phyloP scores from a whole-genome alignment of 1,140 invertebrate species.

The Pogonomyrmex californicus region DNA sequence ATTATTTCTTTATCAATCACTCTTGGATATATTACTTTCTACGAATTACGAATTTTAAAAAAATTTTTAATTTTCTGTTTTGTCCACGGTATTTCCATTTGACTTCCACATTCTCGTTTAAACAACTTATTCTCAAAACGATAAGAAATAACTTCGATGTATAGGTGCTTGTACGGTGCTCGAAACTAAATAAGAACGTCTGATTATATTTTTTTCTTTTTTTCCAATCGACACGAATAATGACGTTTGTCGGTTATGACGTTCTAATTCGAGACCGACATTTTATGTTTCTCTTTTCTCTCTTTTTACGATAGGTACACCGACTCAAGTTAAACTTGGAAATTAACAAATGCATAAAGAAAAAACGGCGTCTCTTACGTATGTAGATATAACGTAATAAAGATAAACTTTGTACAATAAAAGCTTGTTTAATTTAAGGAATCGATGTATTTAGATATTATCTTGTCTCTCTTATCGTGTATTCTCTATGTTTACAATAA shows the following conservation, averaged over 20 bases:
- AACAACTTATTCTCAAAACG: slow-evolving; percentile 38
- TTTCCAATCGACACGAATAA: background rate
- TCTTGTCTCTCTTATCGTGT: background rate
- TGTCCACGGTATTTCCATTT: background rate
- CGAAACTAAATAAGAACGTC: slow-evolving; percentile 29
- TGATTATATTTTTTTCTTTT: slow-evolving; percentile 13
- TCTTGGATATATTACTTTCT: background rate
- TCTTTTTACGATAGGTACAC: slow-evolving; percentile 15
- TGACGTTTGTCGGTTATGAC: background rate
- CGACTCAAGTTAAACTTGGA: slow-evolving; percentile 9
- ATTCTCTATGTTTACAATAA: background rate
- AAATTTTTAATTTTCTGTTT: background rate
- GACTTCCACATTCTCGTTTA: slow-evolving; percentile 27
- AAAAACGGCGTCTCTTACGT: slow-evolving; percentile 26
- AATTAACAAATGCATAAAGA: background rate
- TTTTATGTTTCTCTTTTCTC: background rate
- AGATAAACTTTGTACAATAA: background rate
- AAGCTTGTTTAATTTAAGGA: background rate
- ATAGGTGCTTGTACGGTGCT: slow-evolving; percentile 42
- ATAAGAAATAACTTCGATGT: slow-evolving; percentile 60
- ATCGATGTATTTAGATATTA: background rate
- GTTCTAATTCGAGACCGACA: slow-evolving; percentile 31
- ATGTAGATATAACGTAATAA: background rate
- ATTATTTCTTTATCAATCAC: background rate
- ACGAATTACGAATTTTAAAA: background rate